Percentiles rank a stretch among this genome's conserved stretches.
These are phyloP conservation scores for Phalera bucephala DNA, from an alignment of 2,888 invertebrate genomes.

Conservation along the genomic window DNA sequence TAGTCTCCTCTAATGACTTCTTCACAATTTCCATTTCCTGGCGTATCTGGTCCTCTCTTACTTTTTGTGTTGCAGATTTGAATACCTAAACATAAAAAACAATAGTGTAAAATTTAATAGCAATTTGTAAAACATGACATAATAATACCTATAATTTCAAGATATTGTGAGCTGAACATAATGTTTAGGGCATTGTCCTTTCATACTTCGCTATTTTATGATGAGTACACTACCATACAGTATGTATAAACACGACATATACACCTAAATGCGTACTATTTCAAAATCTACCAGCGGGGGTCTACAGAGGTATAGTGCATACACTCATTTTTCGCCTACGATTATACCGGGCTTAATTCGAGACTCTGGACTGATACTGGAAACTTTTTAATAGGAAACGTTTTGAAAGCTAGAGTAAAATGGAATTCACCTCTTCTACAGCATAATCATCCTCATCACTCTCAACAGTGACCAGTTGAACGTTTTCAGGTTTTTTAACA, in stretches of 20 bases:
- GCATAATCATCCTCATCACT: slow-evolving; percentile 91
- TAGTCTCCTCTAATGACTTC: slow-evolving; percentile 65
- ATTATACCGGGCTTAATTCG: too few species aligned
- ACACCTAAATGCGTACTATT: too few species aligned
- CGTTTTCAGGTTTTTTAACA: not conserved
- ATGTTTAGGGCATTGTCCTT: too few species aligned
- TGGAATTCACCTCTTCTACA: slow-evolving; percentile 86
- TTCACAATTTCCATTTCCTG: slow-evolving; percentile 83
- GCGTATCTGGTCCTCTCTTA: slow-evolving; percentile 84
- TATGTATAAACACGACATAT: too few species aligned
- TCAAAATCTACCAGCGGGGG: too few species aligned
- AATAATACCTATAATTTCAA: not conserved
- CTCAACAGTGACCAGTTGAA: slow-evolving; percentile 60
- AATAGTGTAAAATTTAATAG: not conserved
- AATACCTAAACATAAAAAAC: slow-evolving; percentile 76
- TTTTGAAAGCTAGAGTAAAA: too few species aligned
- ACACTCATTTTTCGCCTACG: too few species aligned
- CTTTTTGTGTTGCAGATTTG: slow-evolving; percentile 89
- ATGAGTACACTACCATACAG: too few species aligned
- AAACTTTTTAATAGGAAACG: too few species aligned
- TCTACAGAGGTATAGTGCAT: too few species aligned
- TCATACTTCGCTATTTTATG: too few species aligned
- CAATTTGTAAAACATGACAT: not conserved
- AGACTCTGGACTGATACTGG: not conserved
- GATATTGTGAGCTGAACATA: too few species aligned